These are phyloP conservation scores for Odontothrips loti DNA, from an alignment of 2,888 invertebrate species.

Conservation along the genomic window DNA sequence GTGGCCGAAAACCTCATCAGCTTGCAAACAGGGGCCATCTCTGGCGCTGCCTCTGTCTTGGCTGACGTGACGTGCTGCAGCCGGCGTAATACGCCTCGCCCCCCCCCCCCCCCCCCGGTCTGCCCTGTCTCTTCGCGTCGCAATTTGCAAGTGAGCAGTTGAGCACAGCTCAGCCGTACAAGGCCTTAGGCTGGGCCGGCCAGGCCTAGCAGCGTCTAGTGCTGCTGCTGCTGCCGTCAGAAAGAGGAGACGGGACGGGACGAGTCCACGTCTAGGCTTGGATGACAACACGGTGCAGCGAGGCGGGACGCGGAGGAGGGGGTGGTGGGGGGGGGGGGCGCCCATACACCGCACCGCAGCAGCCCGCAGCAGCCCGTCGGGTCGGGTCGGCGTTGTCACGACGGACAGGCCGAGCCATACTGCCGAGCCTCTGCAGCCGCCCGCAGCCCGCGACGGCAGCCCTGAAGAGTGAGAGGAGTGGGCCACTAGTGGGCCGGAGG, in stretches of 20 bases:
- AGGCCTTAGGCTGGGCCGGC: background rate
- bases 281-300: background rate
- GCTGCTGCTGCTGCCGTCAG: background rate
- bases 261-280: background rate
- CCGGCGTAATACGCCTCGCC: background rate
- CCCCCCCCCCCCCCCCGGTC: background rate
- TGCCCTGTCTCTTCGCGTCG: background rate
- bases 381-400: background rate
- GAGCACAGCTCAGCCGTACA: conserved; percentile 3
- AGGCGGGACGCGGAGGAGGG: background rate
- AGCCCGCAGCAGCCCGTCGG: background rate
- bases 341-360: background rate
- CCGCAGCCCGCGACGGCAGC: too few species aligned
- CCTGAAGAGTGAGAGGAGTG: too few species aligned
- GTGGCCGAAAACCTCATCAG: too few species aligned
- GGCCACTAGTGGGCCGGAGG: too few species aligned
- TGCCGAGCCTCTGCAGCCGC: too few species aligned
- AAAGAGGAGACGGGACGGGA: background rate
- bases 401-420: too few species aligned
- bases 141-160: conserved; percentile 21
- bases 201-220: background rate
- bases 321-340: background rate
- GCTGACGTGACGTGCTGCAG: too few species aligned
- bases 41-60: too few species aligned
- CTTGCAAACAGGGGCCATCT: too few species aligned